A percentile compares a stretch with the other conserved stretches of the same genome.
Conservation (phyloP, 2,797 vertebrate genomes). For the Channa striata region DNA sequence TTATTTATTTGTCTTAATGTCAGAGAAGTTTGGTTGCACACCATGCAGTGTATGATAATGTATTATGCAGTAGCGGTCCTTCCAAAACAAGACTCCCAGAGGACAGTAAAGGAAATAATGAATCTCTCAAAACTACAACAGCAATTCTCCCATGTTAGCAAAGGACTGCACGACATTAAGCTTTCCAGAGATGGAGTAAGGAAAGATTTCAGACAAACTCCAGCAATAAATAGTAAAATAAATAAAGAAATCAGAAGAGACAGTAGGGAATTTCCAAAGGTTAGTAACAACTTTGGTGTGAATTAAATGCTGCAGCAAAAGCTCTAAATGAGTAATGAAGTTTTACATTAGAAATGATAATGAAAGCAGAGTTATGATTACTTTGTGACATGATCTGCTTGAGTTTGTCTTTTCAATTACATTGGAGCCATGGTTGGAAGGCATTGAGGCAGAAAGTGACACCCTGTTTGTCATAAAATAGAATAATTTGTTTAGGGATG, state of each 20-base stretch:
- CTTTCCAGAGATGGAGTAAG: constrained; percentile 26
- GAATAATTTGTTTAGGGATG: too few relatives aligned
- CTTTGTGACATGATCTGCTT: not conserved
- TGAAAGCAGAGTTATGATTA: not conserved
- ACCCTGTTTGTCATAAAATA: too few relatives aligned
- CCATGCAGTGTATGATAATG: constrained; percentile 8
- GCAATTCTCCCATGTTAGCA: constrained; percentile 31
- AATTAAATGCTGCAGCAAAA: too few relatives aligned
- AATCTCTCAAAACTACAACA: constrained; percentile 31
- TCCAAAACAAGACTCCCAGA: constrained; percentile 41
- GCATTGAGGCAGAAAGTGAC: too few relatives aligned
- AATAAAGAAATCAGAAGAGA: not conserved
- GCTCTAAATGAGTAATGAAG: too few relatives aligned
- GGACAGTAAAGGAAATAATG: constrained; percentile 41
- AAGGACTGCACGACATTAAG: constrained; percentile 36
- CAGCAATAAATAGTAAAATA: constrained; percentile 24
- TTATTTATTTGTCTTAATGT: constrained; percentile 19
- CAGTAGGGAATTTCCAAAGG: constrained; percentile 5
- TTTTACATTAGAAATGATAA: too few relatives aligned
- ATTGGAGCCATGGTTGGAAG: too few relatives aligned
- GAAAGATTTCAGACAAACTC: constrained; percentile 25
- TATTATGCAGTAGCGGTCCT: constrained; percentile 13
- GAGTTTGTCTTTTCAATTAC: too few relatives aligned
- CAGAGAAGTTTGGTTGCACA: not conserved
- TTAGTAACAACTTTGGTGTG: not conserved